phyloP scores from a whole-genome alignment of 2,888 invertebrate species.

The Cryptus armator region DNA sequence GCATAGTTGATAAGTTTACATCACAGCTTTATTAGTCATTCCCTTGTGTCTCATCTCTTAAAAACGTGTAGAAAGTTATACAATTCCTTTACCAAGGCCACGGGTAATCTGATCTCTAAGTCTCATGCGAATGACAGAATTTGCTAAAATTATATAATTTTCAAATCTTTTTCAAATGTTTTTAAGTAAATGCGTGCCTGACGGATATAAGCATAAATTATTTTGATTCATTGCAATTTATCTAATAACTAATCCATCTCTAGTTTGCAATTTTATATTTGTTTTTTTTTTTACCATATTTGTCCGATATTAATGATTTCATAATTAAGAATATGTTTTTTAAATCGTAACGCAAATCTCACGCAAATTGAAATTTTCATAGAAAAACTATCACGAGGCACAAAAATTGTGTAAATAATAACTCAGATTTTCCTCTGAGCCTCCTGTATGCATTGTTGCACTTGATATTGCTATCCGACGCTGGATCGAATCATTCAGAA shows the following conservation, averaged over 20 bases:
- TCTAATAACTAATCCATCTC: neutral
- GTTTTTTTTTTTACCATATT: too few species aligned
- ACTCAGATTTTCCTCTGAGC: neutral
- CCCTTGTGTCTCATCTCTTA: conserved; percentile 23
- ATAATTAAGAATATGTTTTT: too few species aligned
- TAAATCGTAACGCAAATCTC: neutral
- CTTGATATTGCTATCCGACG: conserved; percentile 4
- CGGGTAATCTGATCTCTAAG: neutral
- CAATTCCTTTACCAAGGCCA: conserved; percentile 38
- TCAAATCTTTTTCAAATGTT: neutral
- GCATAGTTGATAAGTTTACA: too few species aligned
- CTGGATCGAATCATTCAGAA: conserved; percentile 35
- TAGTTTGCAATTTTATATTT: too few species aligned
- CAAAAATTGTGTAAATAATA: neutral
- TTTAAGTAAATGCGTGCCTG: too few species aligned
- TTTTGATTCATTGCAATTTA: neutral
- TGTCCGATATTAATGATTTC: too few species aligned
- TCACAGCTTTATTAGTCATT: conserved; percentile 15
- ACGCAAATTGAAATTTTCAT: neutral
- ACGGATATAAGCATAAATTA: neutral
- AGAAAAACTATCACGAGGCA: neutral
- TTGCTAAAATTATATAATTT: neutral
- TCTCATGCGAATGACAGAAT: neutral
- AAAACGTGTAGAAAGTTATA: conserved; percentile 35
- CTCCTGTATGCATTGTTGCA: neutral